Evolutionary conservation across 2,797 vertebrate genomes (phyloP).

Genomic region (Coendou prehensilis): DNA sequence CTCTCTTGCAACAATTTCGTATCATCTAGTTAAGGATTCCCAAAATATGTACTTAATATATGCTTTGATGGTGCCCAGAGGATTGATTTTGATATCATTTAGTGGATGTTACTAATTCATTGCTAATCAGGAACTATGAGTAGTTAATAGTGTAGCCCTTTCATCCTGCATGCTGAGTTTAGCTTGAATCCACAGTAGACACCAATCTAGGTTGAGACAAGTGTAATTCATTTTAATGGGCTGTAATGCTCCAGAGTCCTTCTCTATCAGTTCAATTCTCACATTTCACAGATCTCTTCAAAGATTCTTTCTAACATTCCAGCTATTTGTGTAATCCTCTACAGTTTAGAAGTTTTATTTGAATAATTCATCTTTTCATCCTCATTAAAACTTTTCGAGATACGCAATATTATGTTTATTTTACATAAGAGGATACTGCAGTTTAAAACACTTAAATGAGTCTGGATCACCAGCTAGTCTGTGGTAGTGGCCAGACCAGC

Average conservation of each 20-base stretch:
- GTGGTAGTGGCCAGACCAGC: background rate
- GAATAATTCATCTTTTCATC: constrained; percentile 38
- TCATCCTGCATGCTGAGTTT: background rate
- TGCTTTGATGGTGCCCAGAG: background rate
- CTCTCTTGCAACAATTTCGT: background rate
- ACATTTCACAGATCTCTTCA: background rate
- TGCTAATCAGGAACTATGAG: background rate
- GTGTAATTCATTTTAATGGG: background rate
- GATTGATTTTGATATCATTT: constrained; percentile 32
- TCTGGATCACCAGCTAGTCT: background rate
- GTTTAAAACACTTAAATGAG: background rate
- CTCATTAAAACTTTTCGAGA: background rate
- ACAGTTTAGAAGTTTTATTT: constrained; percentile 26
- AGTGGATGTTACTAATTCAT: background rate
- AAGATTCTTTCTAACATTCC: background rate
- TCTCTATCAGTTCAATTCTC: background rate
- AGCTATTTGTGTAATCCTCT: background rate
- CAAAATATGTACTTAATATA: constrained; percentile 3
- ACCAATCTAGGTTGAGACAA: background rate
- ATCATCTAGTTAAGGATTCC: constrained; percentile 18
- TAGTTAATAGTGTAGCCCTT: background rate
- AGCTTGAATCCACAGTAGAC: background rate
- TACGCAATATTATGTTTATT: constrained; percentile 45
- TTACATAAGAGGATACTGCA: constrained; percentile 39
- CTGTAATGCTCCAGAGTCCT: background rate